Conservation (phyloP, 1,140 invertebrate species). For the Chlorops oryzae region DNA sequence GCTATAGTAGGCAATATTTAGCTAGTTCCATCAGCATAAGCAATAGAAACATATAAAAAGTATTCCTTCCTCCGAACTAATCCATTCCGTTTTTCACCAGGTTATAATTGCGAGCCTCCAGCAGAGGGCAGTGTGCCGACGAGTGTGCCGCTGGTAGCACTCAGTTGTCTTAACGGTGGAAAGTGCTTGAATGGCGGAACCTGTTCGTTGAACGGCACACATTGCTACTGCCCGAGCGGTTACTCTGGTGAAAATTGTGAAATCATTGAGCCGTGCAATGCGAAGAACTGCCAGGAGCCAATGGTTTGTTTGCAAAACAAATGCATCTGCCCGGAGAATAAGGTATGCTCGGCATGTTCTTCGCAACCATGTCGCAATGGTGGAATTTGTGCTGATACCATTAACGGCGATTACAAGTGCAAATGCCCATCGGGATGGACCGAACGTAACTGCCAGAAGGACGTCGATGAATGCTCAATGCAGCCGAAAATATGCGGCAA, state of each 20-base stretch:
- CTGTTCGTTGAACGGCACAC: slow-evolving; percentile 66
- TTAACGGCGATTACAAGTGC: slow-evolving; percentile 64
- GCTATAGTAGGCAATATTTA: too few species aligned
- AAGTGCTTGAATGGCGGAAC: slow-evolving; percentile 69
- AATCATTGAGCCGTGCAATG: slow-evolving; percentile 59
- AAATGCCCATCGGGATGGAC: slow-evolving; percentile 71
- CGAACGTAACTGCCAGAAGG: slow-evolving; percentile 64
- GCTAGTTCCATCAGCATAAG: too few species aligned
- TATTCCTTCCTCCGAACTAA: neutral
- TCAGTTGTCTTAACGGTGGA: slow-evolving; percentile 45
- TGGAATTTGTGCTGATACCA: slow-evolving; percentile 55
- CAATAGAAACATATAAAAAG: neutral
- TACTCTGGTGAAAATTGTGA: slow-evolving; percentile 76
- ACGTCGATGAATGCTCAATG: slow-evolving; percentile 71
- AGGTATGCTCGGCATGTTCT: slow-evolving; percentile 50
- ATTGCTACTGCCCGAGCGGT: slow-evolving; percentile 65
- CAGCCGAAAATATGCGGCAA: slow-evolving; percentile 63
- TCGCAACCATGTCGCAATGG: slow-evolving; percentile 62
- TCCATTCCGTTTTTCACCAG: slow-evolving; percentile 11
- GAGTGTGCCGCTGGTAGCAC: slow-evolving; percentile 20
- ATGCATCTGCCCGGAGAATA: slow-evolving; percentile 52
- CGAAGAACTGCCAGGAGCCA: slow-evolving; percentile 48
- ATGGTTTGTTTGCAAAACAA: slow-evolving; percentile 60
- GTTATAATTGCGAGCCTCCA: slow-evolving; percentile 41
- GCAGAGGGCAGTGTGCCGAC: slow-evolving; percentile 16